Conservation (phyloP, 2,888 invertebrate genomes). For the Drosophila fungiperda region DNA sequence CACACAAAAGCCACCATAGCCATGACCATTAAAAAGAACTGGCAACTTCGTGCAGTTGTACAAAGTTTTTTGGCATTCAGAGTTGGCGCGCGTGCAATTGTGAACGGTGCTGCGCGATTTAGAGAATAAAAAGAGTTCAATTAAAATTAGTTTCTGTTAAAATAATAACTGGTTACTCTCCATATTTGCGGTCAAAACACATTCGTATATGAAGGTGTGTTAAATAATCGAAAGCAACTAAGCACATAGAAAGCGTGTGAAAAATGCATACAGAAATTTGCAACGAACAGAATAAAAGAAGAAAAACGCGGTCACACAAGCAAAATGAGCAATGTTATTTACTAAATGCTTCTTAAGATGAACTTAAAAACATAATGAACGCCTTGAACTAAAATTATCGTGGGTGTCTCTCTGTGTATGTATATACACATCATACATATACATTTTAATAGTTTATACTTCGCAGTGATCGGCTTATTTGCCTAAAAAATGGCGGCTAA, state of each 20-base stretch:
- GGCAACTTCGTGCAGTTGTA: conserved; percentile 47
- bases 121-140: conserved; percentile 58
- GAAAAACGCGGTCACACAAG: conserved; percentile 21
- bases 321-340: conserved; percentile 16
- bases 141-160: conserved; percentile 42
- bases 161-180: conserved; percentile 31
- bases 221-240: conserved; percentile 1
- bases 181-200: conserved; percentile 14
- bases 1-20: conserved; percentile 27
- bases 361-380: conserved; percentile 5
- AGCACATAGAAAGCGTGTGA: conserved; percentile 4
- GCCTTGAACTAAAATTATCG: conserved; percentile 9
- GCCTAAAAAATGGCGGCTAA: conserved; percentile 47
- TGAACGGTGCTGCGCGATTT: conserved; percentile 55
- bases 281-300: conserved; percentile 4
- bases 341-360: conserved; percentile 15
- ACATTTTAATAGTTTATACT: conserved; percentile 11
- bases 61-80: conserved; percentile 70
- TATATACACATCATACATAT: conserved; percentile 6
- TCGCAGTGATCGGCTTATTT: conserved; percentile 28
- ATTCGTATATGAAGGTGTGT: conserved; percentile 73
- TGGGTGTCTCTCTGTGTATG: conserved; percentile 6
- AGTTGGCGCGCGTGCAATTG: conserved; percentile 74
- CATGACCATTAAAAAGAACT: conserved; percentile 41
- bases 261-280: conserved; percentile 47